Evolutionary conservation across 2,113 vertebrate species (phyloP).

Genomic region (Pitta sordida): DNA sequence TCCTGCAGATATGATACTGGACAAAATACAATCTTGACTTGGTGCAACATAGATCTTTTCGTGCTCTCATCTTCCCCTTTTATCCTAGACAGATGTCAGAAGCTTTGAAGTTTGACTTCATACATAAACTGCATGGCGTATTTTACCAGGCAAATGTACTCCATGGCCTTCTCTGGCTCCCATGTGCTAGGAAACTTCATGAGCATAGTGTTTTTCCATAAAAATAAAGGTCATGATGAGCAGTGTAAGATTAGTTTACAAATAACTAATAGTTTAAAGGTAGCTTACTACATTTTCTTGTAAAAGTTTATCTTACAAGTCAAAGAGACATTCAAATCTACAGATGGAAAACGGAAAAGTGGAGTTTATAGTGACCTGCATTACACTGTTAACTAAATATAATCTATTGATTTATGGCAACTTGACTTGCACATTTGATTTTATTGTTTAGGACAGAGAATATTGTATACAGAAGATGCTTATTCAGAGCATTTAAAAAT

Average conservation of each 20-base stretch:
- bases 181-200: neutral
- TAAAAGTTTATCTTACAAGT: neutral
- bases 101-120: neutral
- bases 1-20: neutral
- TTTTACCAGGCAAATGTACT: neutral
- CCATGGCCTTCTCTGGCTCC: neutral
- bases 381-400: neutral
- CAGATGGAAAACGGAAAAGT: neutral
- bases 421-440: neutral
- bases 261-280: neutral
- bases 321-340: neutral
- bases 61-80: neutral
- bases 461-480: neutral
- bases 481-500: neutral
- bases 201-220: neutral
- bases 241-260: neutral
- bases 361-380: rapidly evolving
- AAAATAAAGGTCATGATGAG: neutral
- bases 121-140: neutral
- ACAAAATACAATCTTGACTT: neutral
- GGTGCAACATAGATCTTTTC: neutral
- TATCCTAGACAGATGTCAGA: neutral
- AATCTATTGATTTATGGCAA: neutral
- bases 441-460: neutral
- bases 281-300: neutral